Conservation (phyloP, 2,888 invertebrate species). For the Xestia xanthographa region DNA sequence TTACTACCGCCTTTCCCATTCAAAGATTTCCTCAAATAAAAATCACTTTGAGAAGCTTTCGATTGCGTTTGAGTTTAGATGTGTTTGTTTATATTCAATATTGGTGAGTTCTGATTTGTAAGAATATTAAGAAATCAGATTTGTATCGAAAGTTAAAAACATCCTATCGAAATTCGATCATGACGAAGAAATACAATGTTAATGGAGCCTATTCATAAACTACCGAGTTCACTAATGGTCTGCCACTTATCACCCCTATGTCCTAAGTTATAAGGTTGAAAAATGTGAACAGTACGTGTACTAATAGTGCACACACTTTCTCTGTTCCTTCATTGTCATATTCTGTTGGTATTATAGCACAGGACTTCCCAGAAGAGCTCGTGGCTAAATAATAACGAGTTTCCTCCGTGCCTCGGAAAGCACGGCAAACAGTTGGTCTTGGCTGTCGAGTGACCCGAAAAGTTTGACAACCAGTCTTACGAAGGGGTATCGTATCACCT, state of each 20-base stretch:
- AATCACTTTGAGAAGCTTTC: slow-evolving; percentile 59
- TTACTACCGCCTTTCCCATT: slow-evolving; percentile 31
- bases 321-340: not conserved
- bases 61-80: not conserved
- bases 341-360: not conserved
- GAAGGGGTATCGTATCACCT: too few species aligned
- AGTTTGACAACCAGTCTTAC: too few species aligned
- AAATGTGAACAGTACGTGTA: not conserved
- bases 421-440: too few species aligned
- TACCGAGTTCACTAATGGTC: too few species aligned
- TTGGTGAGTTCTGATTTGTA: not conserved
- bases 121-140: not conserved
- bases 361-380: too few species aligned
- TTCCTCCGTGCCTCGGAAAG: too few species aligned
- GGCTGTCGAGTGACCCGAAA: too few species aligned
- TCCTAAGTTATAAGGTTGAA: too few species aligned
- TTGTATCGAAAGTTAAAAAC: not conserved
- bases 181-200: not conserved
- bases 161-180: not conserved
- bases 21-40: slow-evolving; percentile 30
- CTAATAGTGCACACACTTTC: not conserved
- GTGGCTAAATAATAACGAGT: too few species aligned
- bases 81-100: slow-evolving; percentile 6
- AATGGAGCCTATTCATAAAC: not conserved
- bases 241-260: too few species aligned